Percentiles rank a stretch among this genome's conserved stretches.
Conservation (phyloP, 2,113 vertebrate genomes). For the Bos taurus region DNA sequence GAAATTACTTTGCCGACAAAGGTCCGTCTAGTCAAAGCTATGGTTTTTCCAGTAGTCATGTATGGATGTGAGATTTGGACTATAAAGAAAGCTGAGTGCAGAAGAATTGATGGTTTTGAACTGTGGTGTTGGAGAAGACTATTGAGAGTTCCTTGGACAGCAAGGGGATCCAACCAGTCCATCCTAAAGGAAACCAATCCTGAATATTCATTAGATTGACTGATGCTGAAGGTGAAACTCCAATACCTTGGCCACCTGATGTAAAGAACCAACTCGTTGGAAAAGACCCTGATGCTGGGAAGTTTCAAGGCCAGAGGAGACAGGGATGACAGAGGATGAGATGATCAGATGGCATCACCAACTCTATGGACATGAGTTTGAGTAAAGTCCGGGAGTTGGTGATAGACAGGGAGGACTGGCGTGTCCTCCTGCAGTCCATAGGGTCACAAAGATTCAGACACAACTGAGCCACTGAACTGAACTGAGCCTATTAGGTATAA, state of each 20-base stretch:
- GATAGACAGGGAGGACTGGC: background rate
- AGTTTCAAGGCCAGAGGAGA: fast-evolving
- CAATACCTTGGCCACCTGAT: background rate
- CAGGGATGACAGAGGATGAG: background rate
- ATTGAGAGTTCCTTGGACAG: background rate
- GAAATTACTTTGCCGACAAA: background rate
- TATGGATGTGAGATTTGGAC: background rate
- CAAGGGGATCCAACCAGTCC: background rate
- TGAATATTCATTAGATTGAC: background rate
- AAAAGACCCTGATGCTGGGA: background rate
- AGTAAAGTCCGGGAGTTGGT: background rate
- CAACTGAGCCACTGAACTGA: background rate
- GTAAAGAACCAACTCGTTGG: background rate
- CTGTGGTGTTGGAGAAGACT: background rate
- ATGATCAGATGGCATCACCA: fast-evolving
- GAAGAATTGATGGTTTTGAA: background rate
- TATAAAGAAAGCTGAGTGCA: background rate
- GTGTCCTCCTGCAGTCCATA: background rate
- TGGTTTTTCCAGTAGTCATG: background rate
- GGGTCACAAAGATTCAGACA: background rate
- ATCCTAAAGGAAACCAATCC: background rate
- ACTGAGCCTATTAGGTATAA: background rate
- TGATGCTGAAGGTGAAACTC: background rate
- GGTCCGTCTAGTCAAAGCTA: background rate
- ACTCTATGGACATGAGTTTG: background rate